phyloP scores from a whole-genome alignment of 2,888 invertebrate genomes.

The Drosophila borborema region DNA sequence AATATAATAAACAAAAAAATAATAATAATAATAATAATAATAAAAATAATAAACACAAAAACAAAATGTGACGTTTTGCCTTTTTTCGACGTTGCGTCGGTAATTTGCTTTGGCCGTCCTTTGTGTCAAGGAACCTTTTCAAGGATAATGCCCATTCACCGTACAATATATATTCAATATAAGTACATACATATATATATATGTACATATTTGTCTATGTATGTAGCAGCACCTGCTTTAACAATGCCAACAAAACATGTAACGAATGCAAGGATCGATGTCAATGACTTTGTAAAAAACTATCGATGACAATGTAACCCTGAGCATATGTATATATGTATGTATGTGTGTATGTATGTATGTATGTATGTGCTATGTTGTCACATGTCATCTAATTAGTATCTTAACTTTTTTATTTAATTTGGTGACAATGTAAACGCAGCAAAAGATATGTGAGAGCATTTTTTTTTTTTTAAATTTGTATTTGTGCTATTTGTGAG shows the following conservation, averaged over 20 bases:
- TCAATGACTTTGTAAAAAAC: slow-evolving; percentile 15
- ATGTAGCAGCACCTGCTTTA: slow-evolving; percentile 34
- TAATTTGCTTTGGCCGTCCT: slow-evolving; percentile 40
- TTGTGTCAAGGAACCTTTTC: slow-evolving; percentile 82
- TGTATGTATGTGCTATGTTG: slow-evolving; percentile 24
- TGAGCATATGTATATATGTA: neutral
- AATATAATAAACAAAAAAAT: slow-evolving; percentile 14
- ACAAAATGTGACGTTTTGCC: slow-evolving; percentile 29
- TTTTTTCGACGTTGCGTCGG: slow-evolving; percentile 27
- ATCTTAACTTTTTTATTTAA: slow-evolving; percentile 8
- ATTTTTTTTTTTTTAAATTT: slow-evolving; percentile 9
- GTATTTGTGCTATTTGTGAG: slow-evolving; percentile 11
- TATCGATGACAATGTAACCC: slow-evolving; percentile 13
- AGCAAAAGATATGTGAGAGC: slow-evolving; percentile 12
- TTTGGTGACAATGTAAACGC: slow-evolving; percentile 16
- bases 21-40: slow-evolving; percentile 9
- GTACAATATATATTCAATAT: neutral
- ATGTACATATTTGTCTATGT: neutral
- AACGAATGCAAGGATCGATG: slow-evolving; percentile 26
- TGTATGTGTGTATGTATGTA: neutral
- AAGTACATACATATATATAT: neutral
- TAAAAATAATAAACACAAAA: slow-evolving; percentile 20
- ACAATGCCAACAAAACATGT: slow-evolving; percentile 31
- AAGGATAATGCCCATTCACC: slow-evolving; percentile 69
- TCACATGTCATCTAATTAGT: slow-evolving; percentile 60